A percentile compares a stretch with the other conserved stretches of the same genome.
phyloP scores from a whole-genome alignment of 2,888 invertebrate species.

The Epirrhoe tristata region DNA sequence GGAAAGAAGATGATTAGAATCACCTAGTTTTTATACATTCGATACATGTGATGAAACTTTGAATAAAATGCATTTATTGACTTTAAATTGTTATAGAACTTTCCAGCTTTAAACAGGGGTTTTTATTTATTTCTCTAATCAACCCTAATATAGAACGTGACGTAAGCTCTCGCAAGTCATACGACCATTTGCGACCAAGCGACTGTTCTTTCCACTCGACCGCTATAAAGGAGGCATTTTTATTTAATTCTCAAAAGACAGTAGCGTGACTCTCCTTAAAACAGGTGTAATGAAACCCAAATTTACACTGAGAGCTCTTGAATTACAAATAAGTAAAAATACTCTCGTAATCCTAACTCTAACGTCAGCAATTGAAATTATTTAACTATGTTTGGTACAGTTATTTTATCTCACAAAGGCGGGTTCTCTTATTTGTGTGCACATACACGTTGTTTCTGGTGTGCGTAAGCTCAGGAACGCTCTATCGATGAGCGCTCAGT shows the following conservation, averaged over 20 bases:
- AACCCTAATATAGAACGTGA: no score
- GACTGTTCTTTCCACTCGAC: constrained; percentile 29
- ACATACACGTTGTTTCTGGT: no score
- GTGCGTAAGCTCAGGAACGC: no score
- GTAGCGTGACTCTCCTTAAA: constrained; percentile 19
- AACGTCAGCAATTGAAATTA: constrained; percentile 12
- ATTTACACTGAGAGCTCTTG: constrained; percentile 28
- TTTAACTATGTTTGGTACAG: background rate
- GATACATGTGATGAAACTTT: no score
- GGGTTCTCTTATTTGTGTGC: no score
- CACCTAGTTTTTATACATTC: no score
- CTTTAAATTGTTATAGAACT: no score
- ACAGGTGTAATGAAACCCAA: constrained; percentile 38
- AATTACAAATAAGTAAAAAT: constrained; percentile 23
- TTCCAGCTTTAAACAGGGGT: no score
- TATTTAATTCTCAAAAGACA: constrained; percentile 27
- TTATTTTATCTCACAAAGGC: background rate
- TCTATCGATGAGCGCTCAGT: no score
- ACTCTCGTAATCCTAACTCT: constrained; percentile 16
- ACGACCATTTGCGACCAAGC: constrained; percentile 3
- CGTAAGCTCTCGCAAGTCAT: constrained; percentile 7
- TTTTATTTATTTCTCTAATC: background rate
- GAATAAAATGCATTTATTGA: no score
- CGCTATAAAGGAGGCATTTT: constrained; percentile 25
- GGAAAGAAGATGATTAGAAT: no score